Conservation (phyloP, 2,888 invertebrate genomes). For the Pterobdella sp. region DNA sequence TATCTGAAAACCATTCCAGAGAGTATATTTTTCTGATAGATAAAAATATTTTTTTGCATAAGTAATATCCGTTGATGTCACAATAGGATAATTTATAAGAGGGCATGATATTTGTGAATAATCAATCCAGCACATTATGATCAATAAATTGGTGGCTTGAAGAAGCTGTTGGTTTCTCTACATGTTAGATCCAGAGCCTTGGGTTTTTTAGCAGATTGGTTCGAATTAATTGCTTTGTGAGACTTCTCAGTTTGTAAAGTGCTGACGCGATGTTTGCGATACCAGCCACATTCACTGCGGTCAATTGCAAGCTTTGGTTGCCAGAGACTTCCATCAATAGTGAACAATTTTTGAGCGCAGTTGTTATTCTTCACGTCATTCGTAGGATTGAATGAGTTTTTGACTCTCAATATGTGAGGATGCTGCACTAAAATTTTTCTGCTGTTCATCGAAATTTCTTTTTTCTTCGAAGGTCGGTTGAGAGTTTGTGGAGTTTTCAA, state of each 20-base stretch:
- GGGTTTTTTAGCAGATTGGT: not conserved
- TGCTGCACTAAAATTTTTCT: not conserved
- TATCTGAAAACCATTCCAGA: too few species aligned
- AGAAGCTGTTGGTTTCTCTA: slow-evolving; percentile 7
- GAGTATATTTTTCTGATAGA: too few species aligned
- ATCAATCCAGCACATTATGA: too few species aligned
- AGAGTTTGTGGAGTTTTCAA: slow-evolving; percentile 20
- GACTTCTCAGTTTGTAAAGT: not conserved
- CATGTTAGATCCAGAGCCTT: too few species aligned
- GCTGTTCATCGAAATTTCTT: not conserved
- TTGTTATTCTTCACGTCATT: not conserved
- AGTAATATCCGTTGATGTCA: too few species aligned
- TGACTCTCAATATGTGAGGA: not conserved
- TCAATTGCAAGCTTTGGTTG: slow-evolving; percentile 11
- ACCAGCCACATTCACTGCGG: slow-evolving; percentile 20
- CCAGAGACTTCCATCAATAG: slow-evolving; percentile 20
- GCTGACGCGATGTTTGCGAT: slow-evolving; percentile 17
- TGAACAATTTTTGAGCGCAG: not conserved
- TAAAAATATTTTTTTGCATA: too few species aligned
- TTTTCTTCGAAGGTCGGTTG: not conserved
- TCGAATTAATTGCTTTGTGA: not conserved
- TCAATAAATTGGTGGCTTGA: not conserved
- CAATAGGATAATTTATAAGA: too few species aligned
- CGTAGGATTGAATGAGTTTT: not conserved
- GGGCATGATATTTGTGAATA: too few species aligned